Base-by-base conservation (phyloP, 2,797 vertebrate species). In the Diglossa cyanea region DNA sequence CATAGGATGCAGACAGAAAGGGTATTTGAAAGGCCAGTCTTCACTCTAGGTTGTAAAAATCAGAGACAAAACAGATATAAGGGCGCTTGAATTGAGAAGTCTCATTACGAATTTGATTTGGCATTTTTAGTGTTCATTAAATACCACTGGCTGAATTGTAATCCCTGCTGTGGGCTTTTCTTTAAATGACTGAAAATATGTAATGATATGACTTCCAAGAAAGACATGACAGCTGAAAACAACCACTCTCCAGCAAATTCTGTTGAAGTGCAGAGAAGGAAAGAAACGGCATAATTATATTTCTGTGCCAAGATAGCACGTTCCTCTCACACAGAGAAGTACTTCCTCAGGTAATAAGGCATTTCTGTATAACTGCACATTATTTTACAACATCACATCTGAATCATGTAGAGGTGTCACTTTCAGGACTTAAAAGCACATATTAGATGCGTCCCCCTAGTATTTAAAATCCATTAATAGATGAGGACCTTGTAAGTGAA, bases 61-160 rank as follows among this genome's bases (percentile, higher is more conserved):
- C 44, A 61, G 74, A 78, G 44, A 62, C 26, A 78, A 92, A 85
- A 60, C 28, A 86, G 90, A 84, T 60, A 86, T 80, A 88, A 94
- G 66, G 24, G 54, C 23, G 33, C 61, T 62, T 45, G 51, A 86
- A 75, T 68, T 50, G 70, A 94, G 20, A 31, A 71, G 30, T 74
- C 86, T 84, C 66, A 54, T 74, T 94, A 66, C 0, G 0, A 28
- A 15, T 86, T 87, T 88, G 58, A 86, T 85, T 90, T 97, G 71
- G 39, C 83, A 95, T 92, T 96, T 96, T 94, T 86, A 95, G 67
- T 72, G 72, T 21, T 86, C 57, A 65, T 76, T 79, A 92, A 88
- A 85, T 73, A 82, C 31, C 51, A 60, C 62, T 58, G 71, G 39
- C 57, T 86, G 78, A 92, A 83, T 48, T 91, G 33, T 80, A 77